A percentile compares a stretch with the other conserved stretches of the same genome.
Evolutionary conservation across 2,113 vertebrate genomes (phyloP).

Genomic region (Cacatua alba): DNA sequence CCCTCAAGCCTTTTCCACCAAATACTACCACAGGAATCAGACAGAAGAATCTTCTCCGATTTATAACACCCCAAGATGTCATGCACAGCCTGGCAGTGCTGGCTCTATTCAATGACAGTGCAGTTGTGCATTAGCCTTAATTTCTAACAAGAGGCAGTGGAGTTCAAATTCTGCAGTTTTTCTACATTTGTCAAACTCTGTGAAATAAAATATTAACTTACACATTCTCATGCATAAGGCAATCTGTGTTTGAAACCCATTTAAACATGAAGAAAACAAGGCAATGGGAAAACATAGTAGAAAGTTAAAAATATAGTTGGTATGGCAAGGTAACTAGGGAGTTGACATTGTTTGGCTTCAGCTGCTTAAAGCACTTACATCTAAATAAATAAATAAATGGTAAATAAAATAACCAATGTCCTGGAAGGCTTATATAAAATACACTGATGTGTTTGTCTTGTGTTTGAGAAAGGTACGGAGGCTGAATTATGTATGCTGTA

Average conservation of each 20-base stretch:
- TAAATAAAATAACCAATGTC: slow-evolving; percentile 41
- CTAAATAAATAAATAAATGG: not conserved
- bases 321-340: not conserved
- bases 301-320: not conserved
- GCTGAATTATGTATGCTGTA: slow-evolving; percentile 3
- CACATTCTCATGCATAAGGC: not conserved
- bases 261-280: not conserved
- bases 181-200: not conserved
- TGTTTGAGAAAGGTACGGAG: slow-evolving; percentile 2
- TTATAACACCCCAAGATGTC: not conserved
- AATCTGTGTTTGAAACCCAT: not conserved
- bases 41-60: not conserved
- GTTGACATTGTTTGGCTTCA: slow-evolving; percentile 41
- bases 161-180: not conserved
- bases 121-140: not conserved
- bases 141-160: not conserved
- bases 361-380: slow-evolving; percentile 1
- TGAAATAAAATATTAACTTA: not conserved
- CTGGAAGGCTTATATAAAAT: slow-evolving; percentile 26
- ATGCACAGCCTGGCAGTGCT: not conserved
- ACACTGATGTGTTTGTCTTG: slow-evolving; percentile 43
- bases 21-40: not conserved
- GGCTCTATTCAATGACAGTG: not conserved
- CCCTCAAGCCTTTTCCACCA: not conserved
- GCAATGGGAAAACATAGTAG: not conserved